Evolutionary conservation across 2,113 vertebrate genomes (phyloP).

Genomic region (Syrrhaptes paradoxus): DNA sequence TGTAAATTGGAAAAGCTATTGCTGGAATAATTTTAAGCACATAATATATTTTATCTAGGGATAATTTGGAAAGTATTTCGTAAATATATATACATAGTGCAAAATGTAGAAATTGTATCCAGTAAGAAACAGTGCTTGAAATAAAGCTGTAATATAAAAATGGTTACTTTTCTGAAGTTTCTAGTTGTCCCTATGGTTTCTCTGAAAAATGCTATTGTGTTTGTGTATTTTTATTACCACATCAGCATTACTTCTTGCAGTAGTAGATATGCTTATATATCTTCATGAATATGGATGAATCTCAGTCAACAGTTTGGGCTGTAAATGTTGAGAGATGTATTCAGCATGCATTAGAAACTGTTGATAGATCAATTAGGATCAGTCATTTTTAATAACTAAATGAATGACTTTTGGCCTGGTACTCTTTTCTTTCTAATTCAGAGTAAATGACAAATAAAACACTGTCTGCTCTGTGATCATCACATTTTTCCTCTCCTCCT

Average conservation of each 20-base stretch:
- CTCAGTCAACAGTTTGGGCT: background rate
- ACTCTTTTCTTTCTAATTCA: background rate
- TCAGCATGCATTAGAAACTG: background rate
- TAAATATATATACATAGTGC: slow-evolving; percentile 1
- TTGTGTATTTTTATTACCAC: slow-evolving; percentile 65
- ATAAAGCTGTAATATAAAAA: slow-evolving; percentile 71
- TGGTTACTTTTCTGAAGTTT: slow-evolving; percentile 36
- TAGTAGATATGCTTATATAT: background rate
- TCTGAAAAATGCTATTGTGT: slow-evolving; percentile 41
- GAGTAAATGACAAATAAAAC: slow-evolving; percentile 12
- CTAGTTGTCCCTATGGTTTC: slow-evolving; percentile 39
- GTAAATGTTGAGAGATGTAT: background rate
- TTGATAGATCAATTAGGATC: slow-evolving; percentile 45
- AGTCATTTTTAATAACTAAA: slow-evolving; percentile 4
- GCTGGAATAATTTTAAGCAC: slow-evolving; percentile 22
- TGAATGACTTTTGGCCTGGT: background rate
- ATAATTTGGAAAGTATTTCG: slow-evolving; percentile 48
- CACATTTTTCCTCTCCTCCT: background rate
- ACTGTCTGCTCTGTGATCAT: background rate
- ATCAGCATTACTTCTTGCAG: slow-evolving; percentile 19
- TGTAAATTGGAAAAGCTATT: slow-evolving; percentile 3
- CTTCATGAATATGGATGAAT: slow-evolving; percentile 29
- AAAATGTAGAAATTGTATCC: slow-evolving; percentile 54
- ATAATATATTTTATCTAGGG: slow-evolving; percentile 57
- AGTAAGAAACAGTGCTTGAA: slow-evolving; percentile 64